Evolutionary conservation across 1,140 invertebrate genomes (phyloP).

Genomic region (Wiebesia pumilae): DNA sequence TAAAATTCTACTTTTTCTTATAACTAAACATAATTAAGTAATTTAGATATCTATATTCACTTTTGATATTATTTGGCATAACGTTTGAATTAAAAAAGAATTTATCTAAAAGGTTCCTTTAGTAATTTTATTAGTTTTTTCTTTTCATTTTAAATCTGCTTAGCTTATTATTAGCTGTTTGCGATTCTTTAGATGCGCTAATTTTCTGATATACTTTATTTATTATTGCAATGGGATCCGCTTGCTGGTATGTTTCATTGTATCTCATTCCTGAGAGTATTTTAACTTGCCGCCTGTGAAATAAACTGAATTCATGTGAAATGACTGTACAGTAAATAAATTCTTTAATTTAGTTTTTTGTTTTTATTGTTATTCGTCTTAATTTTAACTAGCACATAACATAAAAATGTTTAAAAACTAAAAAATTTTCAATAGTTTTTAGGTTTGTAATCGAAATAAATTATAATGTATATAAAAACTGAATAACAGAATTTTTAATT

Average conservation of each 20-base stretch:
- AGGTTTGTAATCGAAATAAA: conserved; percentile 42
- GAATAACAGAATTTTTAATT: conserved; percentile 52
- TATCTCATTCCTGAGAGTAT: conserved; percentile 66
- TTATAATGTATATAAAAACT: conserved; percentile 44
- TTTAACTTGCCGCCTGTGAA: conserved; percentile 69
- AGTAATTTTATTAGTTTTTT: conserved; percentile 20
- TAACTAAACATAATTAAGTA: neutral
- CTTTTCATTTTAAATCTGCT: conserved; percentile 27
- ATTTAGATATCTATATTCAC: neutral
- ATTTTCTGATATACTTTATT: conserved; percentile 43
- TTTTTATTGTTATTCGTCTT: conserved; percentile 14
- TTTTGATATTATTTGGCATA: conserved; percentile 2
- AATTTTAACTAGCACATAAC: conserved; percentile 41
- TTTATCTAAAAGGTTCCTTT: conserved; percentile 7
- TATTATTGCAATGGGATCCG: conserved; percentile 57
- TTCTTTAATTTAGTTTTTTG: conserved; percentile 37
- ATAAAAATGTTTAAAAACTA: conserved; percentile 46
- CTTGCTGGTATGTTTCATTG: conserved; percentile 67
- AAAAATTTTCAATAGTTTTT: conserved; percentile 39
- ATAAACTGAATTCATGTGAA: conserved; percentile 67
- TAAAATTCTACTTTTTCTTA: neutral
- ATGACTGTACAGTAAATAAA: conserved; percentile 44
- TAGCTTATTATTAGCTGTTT: conserved; percentile 46
- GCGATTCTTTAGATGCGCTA: conserved; percentile 41
- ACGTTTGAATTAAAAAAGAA: neutral